These are phyloP conservation scores for Luperina nickerlii DNA, from an alignment of 2,888 invertebrate genomes.

Conservation along the genomic window DNA sequence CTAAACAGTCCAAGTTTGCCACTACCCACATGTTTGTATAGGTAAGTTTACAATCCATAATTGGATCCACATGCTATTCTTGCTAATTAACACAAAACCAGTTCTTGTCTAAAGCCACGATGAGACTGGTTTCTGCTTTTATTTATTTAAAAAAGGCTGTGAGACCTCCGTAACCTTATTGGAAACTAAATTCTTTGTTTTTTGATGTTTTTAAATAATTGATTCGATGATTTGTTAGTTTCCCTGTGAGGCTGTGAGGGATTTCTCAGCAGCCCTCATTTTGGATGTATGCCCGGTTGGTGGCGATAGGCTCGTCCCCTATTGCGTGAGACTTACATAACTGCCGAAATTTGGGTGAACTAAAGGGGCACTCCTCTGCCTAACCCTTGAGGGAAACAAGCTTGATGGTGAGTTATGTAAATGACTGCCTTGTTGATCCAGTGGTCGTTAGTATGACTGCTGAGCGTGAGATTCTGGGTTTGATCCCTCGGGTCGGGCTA, in stretches of 20 bases:
- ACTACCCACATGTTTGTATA: background rate
- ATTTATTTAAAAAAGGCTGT: constrained; percentile 16
- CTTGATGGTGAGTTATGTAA: no score
- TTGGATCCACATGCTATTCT: background rate
- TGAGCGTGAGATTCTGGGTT: background rate
- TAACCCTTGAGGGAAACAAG: no score
- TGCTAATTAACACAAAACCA: constrained; percentile 8
- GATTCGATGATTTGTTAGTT: background rate
- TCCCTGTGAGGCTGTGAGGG: no score
- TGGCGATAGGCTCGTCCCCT: no score
- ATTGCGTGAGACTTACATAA: no score
- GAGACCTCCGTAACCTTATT: constrained; percentile 1
- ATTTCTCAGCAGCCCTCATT: no score
- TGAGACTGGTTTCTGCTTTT: constrained; percentile 7
- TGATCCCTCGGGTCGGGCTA: no score
- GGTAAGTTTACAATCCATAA: background rate
- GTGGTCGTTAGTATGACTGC: no score
- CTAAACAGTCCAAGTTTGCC: background rate
- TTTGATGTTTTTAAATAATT: background rate
- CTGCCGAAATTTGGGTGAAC: no score
- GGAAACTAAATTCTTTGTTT: background rate
- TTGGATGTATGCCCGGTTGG: no score
- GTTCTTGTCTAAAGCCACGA: constrained; percentile 2
- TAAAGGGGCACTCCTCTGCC: no score
- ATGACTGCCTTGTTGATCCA: no score